These are phyloP conservation scores for Poecilia velifera DNA, from an alignment of 2,797 vertebrate genomes.

Conservation along the genomic window DNA sequence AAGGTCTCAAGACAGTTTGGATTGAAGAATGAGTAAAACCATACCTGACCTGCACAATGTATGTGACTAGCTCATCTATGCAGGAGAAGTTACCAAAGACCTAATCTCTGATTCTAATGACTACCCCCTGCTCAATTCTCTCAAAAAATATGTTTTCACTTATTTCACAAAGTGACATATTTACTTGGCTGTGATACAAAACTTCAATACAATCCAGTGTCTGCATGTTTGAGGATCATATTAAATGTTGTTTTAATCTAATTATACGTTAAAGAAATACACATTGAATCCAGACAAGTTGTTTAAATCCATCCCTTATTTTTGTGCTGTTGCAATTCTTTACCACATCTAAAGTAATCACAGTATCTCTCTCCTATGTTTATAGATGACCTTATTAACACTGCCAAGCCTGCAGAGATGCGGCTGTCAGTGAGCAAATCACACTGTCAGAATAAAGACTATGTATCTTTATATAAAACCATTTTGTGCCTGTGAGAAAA, in stretches of 20 bases:
- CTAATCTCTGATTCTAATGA: too few species aligned
- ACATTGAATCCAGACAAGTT: not conserved
- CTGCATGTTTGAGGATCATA: constrained; percentile 24
- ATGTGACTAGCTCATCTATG: too few species aligned
- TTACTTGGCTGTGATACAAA: constrained; percentile 13
- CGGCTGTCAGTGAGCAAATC: constrained; percentile 27
- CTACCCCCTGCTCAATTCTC: too few species aligned
- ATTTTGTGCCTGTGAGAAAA: constrained; percentile 22
- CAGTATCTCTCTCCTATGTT: constrained; percentile 41
- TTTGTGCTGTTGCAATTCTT: constrained; percentile 15
- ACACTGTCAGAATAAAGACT: constrained; percentile 26
- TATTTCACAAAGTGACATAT: constrained; percentile 17
- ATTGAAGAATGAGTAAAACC: too few species aligned
- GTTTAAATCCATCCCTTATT: not conserved
- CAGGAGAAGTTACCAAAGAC: too few species aligned
- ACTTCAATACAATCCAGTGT: constrained; percentile 30
- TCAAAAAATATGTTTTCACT: too few species aligned
- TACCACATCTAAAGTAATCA: constrained; percentile 29
- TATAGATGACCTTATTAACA: constrained; percentile 59
- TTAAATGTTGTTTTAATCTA: constrained; percentile 12
- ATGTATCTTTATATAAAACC: constrained; percentile 39
- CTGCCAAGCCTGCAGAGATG: constrained; percentile 24
- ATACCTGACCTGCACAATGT: too few species aligned
- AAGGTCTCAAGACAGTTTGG: too few species aligned
- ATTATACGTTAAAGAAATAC: not conserved